Evolutionary conservation across 2,888 invertebrate genomes (phyloP), one percentile per base, ranked within the genome.

Genomic region (Tenthredo notha): DNA sequence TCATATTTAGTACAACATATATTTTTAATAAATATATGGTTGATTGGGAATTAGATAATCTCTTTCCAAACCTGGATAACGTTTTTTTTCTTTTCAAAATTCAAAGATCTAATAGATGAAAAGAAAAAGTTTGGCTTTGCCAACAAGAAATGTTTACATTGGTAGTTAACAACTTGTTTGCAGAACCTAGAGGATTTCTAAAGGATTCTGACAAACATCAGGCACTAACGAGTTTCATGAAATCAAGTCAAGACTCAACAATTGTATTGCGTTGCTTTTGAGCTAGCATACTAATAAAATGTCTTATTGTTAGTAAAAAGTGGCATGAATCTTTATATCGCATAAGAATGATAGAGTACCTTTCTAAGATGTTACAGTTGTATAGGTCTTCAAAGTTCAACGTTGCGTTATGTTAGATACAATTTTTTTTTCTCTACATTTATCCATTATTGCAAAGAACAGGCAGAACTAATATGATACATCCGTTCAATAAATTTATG

Each of bases 261-360:
- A 75, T 18, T 77, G 77, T 37, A 37, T 77, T 77, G 18, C 77
- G 33, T 77, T 77, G 77, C 77, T 50, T 77, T 77, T 77, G 18
- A 33, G 25, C 54, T 77, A 77, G 12, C 47, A 54, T 29, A 54
- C 29, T 77, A 77, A 77, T 77, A 33, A 21, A 77, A 43, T 74
- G 74, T 25, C n/a, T 74, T 47, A 47, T 15, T 47, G 47, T 47
- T 29, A 43, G 74, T 47, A 74, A 47, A 74, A 74, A 74, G 74
- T 40, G 74, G 47, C 43, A 25, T 43, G 43, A 43, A n/a, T 25
- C 5, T 43, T 21, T 74, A 74, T 74, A 74, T 43, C 21, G 43
- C 43, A 74, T 74, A 43, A 43, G 43, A 74, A 43, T 47, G 43
- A 25, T 43, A 25, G 25, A 21, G 40, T 21, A 74, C 47, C 21